These are phyloP conservation scores for Nesoenas mayeri DNA, from an alignment of 2,113 vertebrate species.

Conservation along the genomic window DNA sequence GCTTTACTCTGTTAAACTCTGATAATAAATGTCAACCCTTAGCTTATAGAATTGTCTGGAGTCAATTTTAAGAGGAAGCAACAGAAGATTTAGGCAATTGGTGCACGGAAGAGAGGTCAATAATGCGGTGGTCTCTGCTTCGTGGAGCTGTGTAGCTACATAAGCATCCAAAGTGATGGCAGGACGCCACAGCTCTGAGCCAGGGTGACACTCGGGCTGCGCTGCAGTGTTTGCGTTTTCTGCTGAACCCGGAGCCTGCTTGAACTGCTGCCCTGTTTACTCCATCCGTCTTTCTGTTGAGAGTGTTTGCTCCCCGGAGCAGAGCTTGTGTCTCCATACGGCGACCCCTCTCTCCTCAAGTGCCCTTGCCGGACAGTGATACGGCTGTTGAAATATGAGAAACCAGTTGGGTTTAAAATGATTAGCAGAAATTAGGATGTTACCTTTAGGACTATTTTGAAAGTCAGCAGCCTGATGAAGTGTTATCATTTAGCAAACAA, in stretches of 20 bases:
- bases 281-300: neutral
- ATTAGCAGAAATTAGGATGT: neutral
- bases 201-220: neutral
- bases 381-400: accelerated
- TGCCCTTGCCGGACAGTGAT: neutral
- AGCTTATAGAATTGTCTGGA: neutral
- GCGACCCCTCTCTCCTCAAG: neutral
- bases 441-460: neutral
- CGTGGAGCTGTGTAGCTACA: neutral
- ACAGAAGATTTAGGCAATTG: neutral
- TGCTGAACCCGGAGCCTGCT: neutral
- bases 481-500: neutral
- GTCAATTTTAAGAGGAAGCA: neutral
- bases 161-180: neutral
- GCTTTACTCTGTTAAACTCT: neutral
- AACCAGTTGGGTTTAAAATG: neutral
- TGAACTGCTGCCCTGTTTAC: neutral
- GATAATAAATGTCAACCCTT: neutral
- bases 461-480: neutral
- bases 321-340: neutral
- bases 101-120: neutral
- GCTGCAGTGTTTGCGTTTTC: neutral
- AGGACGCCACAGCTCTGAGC: neutral
- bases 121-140: neutral
- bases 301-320: neutral